These are phyloP conservation scores for Microcaecilia unicolor DNA, from an alignment of 2,797 vertebrate genomes.

Conservation along the genomic window DNA sequence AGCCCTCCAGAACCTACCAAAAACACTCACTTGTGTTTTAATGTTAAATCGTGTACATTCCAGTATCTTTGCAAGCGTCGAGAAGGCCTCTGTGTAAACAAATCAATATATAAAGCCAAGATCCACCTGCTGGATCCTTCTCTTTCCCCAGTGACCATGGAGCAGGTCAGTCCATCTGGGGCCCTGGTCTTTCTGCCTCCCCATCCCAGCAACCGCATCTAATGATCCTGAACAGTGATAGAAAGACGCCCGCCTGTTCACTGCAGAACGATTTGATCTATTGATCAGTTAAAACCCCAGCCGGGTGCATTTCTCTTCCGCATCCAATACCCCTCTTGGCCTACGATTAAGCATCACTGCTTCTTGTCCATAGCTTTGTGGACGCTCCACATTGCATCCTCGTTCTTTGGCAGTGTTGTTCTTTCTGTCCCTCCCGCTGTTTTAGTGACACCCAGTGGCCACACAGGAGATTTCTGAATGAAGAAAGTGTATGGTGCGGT, in stretches of 20 bases:
- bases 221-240: background rate
- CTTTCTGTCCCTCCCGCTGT: background rate
- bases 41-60: too few relatives aligned
- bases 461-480: too few relatives aligned
- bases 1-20: too few relatives aligned
- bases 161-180: slow-evolving; percentile 8
- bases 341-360: accelerated
- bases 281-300: background rate
- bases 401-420: too few relatives aligned
- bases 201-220: too few relatives aligned
- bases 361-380: accelerated
- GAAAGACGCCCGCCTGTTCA: slow-evolving; percentile 11
- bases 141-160: slow-evolving; percentile 10
- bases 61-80: background rate
- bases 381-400: too few relatives aligned
- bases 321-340: background rate
- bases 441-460: background rate
- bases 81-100: slow-evolving; percentile 42
- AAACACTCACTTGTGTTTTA: too few relatives aligned
- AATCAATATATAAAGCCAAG: slow-evolving; percentile 40
- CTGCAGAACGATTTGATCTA: background rate
- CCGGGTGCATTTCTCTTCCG: background rate
- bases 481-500: too few relatives aligned
- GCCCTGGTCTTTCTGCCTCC: too few relatives aligned
- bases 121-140: background rate